These are phyloP conservation scores for Microcebus tavaratra DNA, from an alignment of 2,113 vertebrate genomes.

Conservation along the genomic window DNA sequence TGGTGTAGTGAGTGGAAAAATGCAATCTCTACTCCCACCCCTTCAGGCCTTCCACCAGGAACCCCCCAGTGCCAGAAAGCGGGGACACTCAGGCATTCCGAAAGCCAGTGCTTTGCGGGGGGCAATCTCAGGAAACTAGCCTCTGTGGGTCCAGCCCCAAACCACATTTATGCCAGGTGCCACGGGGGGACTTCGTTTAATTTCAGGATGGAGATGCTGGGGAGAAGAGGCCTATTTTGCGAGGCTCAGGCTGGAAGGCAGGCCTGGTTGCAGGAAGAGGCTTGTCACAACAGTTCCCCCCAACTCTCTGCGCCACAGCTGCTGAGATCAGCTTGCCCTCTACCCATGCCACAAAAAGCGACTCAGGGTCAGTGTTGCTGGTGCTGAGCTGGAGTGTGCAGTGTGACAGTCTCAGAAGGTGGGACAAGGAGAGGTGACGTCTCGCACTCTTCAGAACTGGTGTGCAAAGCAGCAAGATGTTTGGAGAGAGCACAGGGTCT, in stretches of 20 bases:
- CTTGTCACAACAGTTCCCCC: background rate
- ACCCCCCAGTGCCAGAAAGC: background rate
- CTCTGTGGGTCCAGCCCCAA: background rate
- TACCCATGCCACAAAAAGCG: fast-evolving
- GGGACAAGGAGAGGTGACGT: background rate
- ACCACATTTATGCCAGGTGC: background rate
- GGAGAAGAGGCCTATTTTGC: background rate
- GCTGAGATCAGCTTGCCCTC: background rate
- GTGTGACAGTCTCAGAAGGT: background rate
- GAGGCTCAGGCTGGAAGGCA: background rate
- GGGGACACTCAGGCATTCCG: background rate
- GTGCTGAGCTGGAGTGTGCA: fast-evolving
- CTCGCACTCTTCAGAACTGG: background rate
- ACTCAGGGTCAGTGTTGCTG: fast-evolving
- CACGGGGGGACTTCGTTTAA: background rate
- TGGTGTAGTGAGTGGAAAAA: background rate
- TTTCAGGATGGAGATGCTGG: background rate
- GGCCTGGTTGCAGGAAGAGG: background rate
- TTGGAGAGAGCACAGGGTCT: background rate
- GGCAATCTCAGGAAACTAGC: background rate
- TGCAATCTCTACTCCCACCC: background rate
- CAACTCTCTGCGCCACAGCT: background rate
- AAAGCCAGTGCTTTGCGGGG: background rate
- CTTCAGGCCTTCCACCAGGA: background rate
- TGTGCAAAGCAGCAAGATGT: background rate